Evolutionary conservation across 2,888 invertebrate species (phyloP), one percentile per base, ranked within the genome.

Genomic region (Strigamia maritima): DNA sequence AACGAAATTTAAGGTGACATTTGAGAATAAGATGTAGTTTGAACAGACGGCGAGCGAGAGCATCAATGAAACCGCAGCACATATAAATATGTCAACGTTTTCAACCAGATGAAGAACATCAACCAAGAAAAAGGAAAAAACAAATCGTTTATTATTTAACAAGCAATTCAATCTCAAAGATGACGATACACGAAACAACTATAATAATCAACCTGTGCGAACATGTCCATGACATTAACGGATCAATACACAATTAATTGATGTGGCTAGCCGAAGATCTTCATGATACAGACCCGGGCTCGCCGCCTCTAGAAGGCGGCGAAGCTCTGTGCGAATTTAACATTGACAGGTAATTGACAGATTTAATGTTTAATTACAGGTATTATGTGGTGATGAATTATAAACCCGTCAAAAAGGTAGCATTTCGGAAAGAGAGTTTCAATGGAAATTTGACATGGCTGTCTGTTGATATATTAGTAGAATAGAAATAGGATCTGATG

Each of bases 261-360:
- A 80, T 80, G 78, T 80, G 80, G 80, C 35, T 80, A 75, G 49
- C 75, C 24, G 79, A 76, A 38, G 77, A 80, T 40, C 28, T 35
- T 24, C 76, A 40, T 22, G 35, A 76, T 35, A 40, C 74, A 44
- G 80, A 80, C 40, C 80, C 80, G n/a, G 80, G 80, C 24, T 81
- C 82, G 3, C 82, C 82, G 19, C 82, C 82, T 65, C 70, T 82
- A 49, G 81, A 82, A 80, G 82, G 82, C 12, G 82, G 82, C 22
- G 82, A 82, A 79, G 82, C 82, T n/a, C 80, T 81, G n/a, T 82
- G 81, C 77, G 82, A 82, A 79, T 81, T 82, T 77, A 80, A 80
- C 26, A 35, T 81, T 4, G 82, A 81, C 28, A 40, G 65, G 81
- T 79, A 79, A 79, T 70, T 38, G 49, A 77, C 24, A 77, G 44